Percentiles rank a stretch among this genome's conserved stretches.
Evolutionary conservation across 1,140 invertebrate species (phyloP).

Genomic region (Leucophenga varia): DNA sequence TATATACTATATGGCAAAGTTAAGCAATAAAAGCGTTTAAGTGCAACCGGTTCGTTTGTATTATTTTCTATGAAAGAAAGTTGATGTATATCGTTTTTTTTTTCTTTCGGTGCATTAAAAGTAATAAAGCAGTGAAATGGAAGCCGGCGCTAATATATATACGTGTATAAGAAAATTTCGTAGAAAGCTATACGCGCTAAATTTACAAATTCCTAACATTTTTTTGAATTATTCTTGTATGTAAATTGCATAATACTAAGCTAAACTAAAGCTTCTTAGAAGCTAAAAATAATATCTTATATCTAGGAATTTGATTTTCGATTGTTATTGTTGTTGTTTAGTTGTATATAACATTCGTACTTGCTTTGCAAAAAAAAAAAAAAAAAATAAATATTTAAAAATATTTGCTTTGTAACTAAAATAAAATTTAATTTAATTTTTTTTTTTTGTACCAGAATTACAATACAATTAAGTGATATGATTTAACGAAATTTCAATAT

Average conservation of each 20-base stretch:
- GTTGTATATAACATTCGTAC: slow-evolving; percentile 38
- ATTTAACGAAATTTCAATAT: too few species aligned
- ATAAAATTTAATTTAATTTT: slow-evolving; percentile 2
- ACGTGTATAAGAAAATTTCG: too few species aligned
- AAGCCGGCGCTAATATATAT: too few species aligned
- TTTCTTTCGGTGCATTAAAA: too few species aligned
- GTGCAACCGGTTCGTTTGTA: slow-evolving; percentile 2
- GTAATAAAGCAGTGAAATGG: too few species aligned
- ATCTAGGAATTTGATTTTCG: neutral
- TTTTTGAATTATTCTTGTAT: too few species aligned
- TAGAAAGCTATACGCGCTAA: too few species aligned
- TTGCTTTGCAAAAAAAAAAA: too few species aligned
- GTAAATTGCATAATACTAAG: slow-evolving; percentile 22
- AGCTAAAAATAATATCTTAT: slow-evolving; percentile 20
- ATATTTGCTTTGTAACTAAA: slow-evolving; percentile 10
- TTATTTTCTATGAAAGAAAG: too few species aligned
- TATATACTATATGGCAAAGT: slow-evolving; percentile 13
- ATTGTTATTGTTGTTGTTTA: slow-evolving; percentile 13
- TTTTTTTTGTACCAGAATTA: neutral
- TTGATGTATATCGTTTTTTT: too few species aligned
- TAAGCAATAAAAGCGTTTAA: slow-evolving; percentile 14
- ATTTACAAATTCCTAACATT: too few species aligned
- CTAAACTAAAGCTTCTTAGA: slow-evolving; percentile 40
- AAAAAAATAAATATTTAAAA: neutral
- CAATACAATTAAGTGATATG: slow-evolving; percentile 1